Base-by-base conservation (phyloP, 2,113 vertebrate species). In the Urocolius indicus region DNA sequence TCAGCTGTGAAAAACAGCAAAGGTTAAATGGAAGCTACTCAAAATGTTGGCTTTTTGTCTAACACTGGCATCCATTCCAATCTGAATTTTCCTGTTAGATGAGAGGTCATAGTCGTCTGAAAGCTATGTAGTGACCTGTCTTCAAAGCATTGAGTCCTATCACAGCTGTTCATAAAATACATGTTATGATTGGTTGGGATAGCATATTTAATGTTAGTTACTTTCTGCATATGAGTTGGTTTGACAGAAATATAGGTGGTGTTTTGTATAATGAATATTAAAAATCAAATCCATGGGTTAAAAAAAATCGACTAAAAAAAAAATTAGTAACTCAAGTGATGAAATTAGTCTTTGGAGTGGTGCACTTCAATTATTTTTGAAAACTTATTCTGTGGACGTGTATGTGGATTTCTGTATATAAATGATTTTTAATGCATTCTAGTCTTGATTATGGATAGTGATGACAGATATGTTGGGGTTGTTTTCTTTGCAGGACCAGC, bases 401-500 rank as follows among this genome's bases (percentile, higher is more conserved):
- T 21, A 21, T 54, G 21, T 43, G 21, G 29, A 46, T 74, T 89
- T 84, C 22, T 81, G 6, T 36, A 8, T 83, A 4, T 10, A 55
- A 49, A 15, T 74, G 38, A 27, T n/a, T 55, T 75, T n/a, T 16
- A 15, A n/a, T 18, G 34, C 78, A 9, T 75, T 81, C 23, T 41
- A 24, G 1, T 79, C 62, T 36, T 7, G 3, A 54, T 91, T 76
- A 21, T 41, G 29, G 24, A 23, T 67, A 51, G 24, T 58, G 34
- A 16, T 48, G n/a, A 66, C 67, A 34, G 6, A 16, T 71, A 36
- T 49, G 13, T 90, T 75, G 46, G 76, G 84, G 41, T 90, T 93
- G 86, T 52, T 96, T 55, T 72, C 89, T 65, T 54, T 78, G 36
- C 91, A 99, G 99, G 99, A 99, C 97, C 99, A 99, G 90, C 99